Evolutionary conservation across 1,140 invertebrate genomes (phyloP).

Genomic region (Mylabris phalerata): DNA sequence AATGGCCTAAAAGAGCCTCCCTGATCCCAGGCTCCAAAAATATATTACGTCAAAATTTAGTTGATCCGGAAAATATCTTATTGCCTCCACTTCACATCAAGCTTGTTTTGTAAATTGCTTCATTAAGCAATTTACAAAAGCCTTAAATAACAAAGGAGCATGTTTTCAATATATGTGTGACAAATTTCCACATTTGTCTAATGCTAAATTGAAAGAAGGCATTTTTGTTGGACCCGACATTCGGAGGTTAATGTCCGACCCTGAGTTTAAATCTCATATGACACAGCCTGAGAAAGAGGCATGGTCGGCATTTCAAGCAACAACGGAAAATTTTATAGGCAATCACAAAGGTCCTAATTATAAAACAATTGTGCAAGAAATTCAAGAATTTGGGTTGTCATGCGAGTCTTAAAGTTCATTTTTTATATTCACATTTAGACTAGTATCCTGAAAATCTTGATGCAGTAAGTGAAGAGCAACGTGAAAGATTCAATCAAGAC

Average conservation of each 20-base stretch:
- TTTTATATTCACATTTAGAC: constrained; percentile 32
- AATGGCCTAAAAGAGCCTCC: constrained; percentile 20
- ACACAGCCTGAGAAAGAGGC: constrained; percentile 14
- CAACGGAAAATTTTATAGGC: constrained; percentile 14
- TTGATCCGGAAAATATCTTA: constrained; percentile 35
- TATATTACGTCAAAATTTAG: constrained; percentile 30
- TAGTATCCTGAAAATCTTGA: constrained; percentile 32
- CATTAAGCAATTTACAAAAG: constrained; percentile 42
- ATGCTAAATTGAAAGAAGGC: constrained; percentile 28
- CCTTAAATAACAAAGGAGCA: constrained; percentile 29
- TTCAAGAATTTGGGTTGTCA: constrained; percentile 8
- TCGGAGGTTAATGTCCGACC: constrained; percentile 20
- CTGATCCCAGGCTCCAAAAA: constrained; percentile 23
- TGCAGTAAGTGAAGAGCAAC: constrained; percentile 30
- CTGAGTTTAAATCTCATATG: constrained; percentile 15
- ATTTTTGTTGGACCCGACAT: constrained; percentile 34
- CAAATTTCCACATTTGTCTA: constrained; percentile 23
- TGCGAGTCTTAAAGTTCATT: constrained; percentile 33
- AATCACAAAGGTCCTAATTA: constrained; percentile 20
- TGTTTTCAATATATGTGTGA: constrained; percentile 32
- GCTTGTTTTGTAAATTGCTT: too few relatives aligned
- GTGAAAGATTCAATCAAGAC: constrained; percentile 35
- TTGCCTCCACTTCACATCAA: constrained; percentile 39
- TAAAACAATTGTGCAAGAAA: constrained; percentile 16
- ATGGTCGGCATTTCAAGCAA: constrained; percentile 11